Percentiles rank a stretch among this genome's conserved stretches.
Conservation (phyloP, 2,888 invertebrate genomes). For the Cerceris ruficornis region DNA sequence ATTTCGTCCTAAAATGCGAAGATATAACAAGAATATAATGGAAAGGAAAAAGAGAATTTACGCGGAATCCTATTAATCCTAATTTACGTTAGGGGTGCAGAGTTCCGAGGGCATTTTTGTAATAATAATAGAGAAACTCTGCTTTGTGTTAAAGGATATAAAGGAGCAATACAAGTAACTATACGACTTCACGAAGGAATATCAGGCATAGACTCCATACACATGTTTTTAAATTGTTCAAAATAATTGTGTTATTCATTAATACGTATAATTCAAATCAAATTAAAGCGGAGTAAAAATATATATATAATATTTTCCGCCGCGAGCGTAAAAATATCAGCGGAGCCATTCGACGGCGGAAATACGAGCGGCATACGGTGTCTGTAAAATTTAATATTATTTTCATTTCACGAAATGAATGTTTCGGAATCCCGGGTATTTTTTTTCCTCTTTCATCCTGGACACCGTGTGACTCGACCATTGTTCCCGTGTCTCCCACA, state of each 20-base stretch:
- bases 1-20: not conserved
- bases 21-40: not conserved
- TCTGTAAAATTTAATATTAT: slow-evolving; percentile 65
- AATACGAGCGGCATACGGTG: slow-evolving; percentile 48
- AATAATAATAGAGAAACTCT: too few relatives aligned
- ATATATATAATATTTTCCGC: slow-evolving; percentile 16
- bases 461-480: slow-evolving; percentile 12
- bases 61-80: too few relatives aligned
- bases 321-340: slow-evolving; percentile 16
- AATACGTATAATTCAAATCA: slow-evolving; percentile 8
- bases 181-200: too few relatives aligned
- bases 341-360: slow-evolving; percentile 45
- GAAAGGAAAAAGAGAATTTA: too few relatives aligned
- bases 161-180: too few relatives aligned
- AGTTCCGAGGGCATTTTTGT: too few relatives aligned
- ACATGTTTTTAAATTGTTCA: too few relatives aligned
- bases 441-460: slow-evolving; percentile 23
- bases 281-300: slow-evolving; percentile 3
- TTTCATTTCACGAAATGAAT: slow-evolving; percentile 67
- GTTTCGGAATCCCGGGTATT: slow-evolving; percentile 39
- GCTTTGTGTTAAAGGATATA: too few relatives aligned
- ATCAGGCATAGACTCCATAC: too few relatives aligned
- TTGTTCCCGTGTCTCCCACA: slow-evolving; percentile 48
- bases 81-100: too few relatives aligned
- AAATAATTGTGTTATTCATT: too few relatives aligned